Evolutionary conservation across 2,888 invertebrate species (phyloP).

Genomic region (Apodemia mormo): DNA sequence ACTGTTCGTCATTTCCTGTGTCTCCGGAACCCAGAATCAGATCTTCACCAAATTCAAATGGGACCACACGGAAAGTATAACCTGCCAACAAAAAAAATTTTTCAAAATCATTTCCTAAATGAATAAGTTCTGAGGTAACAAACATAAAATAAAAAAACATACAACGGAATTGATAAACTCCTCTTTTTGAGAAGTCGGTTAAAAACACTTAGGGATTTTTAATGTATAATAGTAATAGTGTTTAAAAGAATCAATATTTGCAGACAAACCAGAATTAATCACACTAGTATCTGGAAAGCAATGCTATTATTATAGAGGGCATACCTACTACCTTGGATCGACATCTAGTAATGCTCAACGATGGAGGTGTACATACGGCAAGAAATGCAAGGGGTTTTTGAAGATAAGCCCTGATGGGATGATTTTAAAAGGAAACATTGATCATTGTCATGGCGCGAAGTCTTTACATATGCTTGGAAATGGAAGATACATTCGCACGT

Average conservation of each 20-base stretch:
- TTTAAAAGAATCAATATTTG: not conserved
- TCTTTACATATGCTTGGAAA: not conserved
- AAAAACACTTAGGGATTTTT: not conserved
- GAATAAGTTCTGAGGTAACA: no score
- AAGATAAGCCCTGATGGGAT: not conserved
- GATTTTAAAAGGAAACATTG: not conserved
- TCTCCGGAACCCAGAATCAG: no score
- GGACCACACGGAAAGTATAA: no score
- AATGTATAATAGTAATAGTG: not conserved
- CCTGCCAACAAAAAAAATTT: no score
- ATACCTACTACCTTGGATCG: not conserved
- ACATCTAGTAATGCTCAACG: not conserved
- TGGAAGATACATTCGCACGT: not conserved
- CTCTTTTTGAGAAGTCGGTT: no score
- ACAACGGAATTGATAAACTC: no score
- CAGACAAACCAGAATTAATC: not conserved
- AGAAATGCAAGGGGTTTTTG: not conserved
- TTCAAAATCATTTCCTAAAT: no score
- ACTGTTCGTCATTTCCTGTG: no score
- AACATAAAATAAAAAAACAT: no score
- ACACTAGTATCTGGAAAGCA: slow-evolving; percentile 11
- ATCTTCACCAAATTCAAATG: no score
- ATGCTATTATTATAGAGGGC: not conserved
- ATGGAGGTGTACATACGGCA: not conserved
- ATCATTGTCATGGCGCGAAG: not conserved